Evolutionary conservation across 2,888 invertebrate species (phyloP).

Genomic region (Archips crataeganus): DNA sequence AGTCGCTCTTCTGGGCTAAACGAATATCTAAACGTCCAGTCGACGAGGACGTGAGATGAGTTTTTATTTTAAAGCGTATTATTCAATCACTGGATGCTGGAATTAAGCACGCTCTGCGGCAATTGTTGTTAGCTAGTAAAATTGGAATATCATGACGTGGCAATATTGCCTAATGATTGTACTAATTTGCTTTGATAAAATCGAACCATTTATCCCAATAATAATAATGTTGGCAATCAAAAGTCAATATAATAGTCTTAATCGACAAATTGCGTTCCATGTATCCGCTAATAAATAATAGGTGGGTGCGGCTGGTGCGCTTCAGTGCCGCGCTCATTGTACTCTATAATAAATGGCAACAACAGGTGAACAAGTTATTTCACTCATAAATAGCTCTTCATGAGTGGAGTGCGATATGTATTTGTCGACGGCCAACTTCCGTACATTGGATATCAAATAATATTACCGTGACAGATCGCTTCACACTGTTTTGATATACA

Average conservation of each 20-base stretch:
- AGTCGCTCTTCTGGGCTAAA: conserved; percentile 70
- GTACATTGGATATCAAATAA: conserved; percentile 65
- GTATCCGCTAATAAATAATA: conserved; percentile 70
- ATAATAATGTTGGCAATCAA: conserved; percentile 34
- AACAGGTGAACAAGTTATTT: conserved; percentile 86
- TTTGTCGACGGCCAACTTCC: conserved; percentile 72
- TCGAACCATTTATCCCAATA: conserved; percentile 26
- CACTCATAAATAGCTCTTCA: conserved; percentile 82
- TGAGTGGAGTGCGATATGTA: conserved; percentile 84
- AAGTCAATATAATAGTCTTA: conserved; percentile 44
- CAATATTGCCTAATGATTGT: conserved; percentile 46
- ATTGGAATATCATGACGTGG: conserved; percentile 60
- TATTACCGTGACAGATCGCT: conserved; percentile 65
- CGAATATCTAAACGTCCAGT: conserved; percentile 56
- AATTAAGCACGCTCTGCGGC: conserved; percentile 70
- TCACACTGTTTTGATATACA: conserved; percentile 54
- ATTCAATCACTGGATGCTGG: conserved; percentile 69
- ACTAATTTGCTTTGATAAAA: conserved; percentile 36
- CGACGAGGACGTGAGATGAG: conserved; percentile 62
- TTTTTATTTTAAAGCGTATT: conserved; percentile 70
- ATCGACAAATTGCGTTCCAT: conserved; percentile 69
- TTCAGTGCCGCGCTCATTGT: conserved; percentile 76
- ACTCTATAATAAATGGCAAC: conserved; percentile 83
- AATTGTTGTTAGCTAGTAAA: conserved; percentile 54
- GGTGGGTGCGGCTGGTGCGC: conserved; percentile 74